Evolutionary conservation across 1,140 invertebrate species (phyloP), one percentile per base, ranked within the genome.

Genomic region (Panagrolaimus sp.): DNA sequence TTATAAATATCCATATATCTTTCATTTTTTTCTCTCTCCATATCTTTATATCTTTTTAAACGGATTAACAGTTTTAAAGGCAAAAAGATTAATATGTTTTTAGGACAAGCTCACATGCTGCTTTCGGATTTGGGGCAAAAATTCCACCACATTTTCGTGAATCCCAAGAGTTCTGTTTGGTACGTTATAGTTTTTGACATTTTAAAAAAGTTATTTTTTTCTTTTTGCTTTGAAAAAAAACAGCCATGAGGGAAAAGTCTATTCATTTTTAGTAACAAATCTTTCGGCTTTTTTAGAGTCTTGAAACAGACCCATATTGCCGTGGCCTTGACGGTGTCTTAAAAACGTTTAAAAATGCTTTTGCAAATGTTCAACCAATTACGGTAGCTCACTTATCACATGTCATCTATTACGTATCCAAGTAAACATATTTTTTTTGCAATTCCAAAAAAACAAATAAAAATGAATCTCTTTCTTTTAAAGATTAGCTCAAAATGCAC

Each of bases 121-220:
- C 79, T 17, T 82, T 82, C 58, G 78, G 78, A 21, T 79, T 79
- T 24, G 78, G 78, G 8, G 78, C 78, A 14, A 79, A 82, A 64
- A 73, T 79, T 52, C 78, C 78, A 1, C 78, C 78, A 21, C 73
- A 71, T 26, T 82, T 71, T 46, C 55, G 78, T n/a, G 78, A 79
- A 62, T 78, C 76, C 12, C 80, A 79, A 52, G 77, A 79, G 62
- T 79, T 79, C 63, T 79, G 78, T 58, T 71, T 78, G 72, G 79
- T 78, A 26, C 62, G 17, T 58, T 46, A 58, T 58, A 58, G 21
- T 21, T 21, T 58, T 58, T 58, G 52, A 58, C 52, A 28, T 26
- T 58, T 38, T 38, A 38, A 38, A 38, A 38, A 38, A 2, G 2
- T 38, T 38, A 38, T 38, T 38, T 38, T 38, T 38, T 38, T 38